phyloP scores from a whole-genome alignment of 2,113 vertebrate species.

The Pseudois nayaur region DNA sequence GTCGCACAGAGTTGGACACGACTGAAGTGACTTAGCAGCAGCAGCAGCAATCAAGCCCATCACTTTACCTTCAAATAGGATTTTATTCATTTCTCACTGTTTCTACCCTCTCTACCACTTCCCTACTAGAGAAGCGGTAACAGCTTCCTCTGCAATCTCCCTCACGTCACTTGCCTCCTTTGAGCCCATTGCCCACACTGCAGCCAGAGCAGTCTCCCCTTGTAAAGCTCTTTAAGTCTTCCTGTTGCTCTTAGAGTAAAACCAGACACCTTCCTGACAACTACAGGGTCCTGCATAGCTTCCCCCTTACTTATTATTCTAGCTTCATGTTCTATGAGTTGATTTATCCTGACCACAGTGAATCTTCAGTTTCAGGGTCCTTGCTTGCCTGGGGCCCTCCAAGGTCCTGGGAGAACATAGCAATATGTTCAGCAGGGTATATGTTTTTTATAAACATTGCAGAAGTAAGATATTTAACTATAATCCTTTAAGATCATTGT shows the following conservation, averaged over 20 bases:
- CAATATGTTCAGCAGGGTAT: not conserved
- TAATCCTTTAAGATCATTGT: not conserved
- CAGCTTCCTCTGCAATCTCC: not conserved
- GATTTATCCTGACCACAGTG: not conserved
- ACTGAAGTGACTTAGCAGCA: no score
- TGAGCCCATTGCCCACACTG: not conserved
- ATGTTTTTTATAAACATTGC: not conserved
- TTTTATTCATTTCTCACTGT: not conserved
- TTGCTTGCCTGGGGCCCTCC: not conserved
- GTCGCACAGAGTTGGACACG: no score
- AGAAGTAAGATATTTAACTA: not conserved
- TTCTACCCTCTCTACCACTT: not conserved
- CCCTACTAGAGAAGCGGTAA: not conserved
- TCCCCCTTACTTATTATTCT: not conserved
- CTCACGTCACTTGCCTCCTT: not conserved
- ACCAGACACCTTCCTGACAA: not conserved
- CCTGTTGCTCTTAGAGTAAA: not conserved
- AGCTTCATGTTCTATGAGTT: not conserved
- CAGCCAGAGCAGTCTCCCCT: not conserved
- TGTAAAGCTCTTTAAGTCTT: not conserved
- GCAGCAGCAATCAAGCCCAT: not conserved
- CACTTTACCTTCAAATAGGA: not conserved
- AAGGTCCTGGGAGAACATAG: not conserved
- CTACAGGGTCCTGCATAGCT: not conserved
- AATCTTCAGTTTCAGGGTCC: not conserved